Evolutionary conservation across 2,888 invertebrate species (phyloP), one percentile per base, ranked within the genome.

Genomic region (Drosophila affinis): DNA sequence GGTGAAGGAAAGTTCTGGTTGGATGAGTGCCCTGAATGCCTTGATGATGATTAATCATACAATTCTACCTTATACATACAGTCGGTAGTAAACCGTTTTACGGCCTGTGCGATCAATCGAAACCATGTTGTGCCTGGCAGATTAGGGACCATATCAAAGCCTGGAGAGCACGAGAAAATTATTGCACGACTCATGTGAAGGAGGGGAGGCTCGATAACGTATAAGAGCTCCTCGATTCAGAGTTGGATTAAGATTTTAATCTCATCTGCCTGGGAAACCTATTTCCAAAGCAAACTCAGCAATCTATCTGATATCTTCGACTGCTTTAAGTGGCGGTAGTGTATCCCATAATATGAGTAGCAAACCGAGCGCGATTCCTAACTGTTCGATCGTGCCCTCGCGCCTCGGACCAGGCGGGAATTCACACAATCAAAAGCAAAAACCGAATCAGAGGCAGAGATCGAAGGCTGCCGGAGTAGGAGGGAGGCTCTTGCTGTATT

Each of bases 111-210:
- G n/a, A n/a, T 39, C 14, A 39, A 39, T 39, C 39, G 39, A 5
- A 6, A 6, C 29, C 29, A 29, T 29, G 29, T 6, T 5, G 2
- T 39, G 14, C 0, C 14, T 34, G 12, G 34, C 12, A 34, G 10
- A 44, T 51, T 27, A 18, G 0, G 0, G 44, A 52, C 52, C 45
- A 60, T 27, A 59, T 52, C 29, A 6, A 24, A 44, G 29, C 34
- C 52, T 51, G 10, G 44, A 63, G 62, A 17, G 45, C 46, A 53
- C 51, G 51, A 17, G 59, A 44, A 14, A n/a, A 39, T 2, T 29
- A 29, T 29, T 29, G 7, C 29, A 2, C n/a, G 21, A 24, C 9
- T 64, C 64, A 64, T 64, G 63, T 53, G 64, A 64, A 9, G 46
- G 39, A 59, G 45, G 18, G 47, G 34, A 12, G 34, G 34, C 4